Evolutionary conservation across 2,888 invertebrate species (phyloP), one percentile per base, ranked within the genome.

Genomic region (Leptinotarsa juncta): DNA sequence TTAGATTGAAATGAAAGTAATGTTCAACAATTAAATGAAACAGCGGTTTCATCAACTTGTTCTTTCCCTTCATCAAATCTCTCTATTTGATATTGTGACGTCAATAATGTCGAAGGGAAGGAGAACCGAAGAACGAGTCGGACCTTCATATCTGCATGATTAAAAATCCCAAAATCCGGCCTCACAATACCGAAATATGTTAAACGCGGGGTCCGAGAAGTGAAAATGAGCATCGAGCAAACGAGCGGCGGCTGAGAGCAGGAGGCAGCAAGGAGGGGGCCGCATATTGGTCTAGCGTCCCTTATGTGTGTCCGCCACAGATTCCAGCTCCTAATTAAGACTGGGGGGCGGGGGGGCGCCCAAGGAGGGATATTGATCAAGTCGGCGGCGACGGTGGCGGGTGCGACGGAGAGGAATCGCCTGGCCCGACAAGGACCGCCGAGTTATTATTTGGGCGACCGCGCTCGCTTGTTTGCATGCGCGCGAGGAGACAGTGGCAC

Each of bases 241-340:
- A 85, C 83, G 84, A 84, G 73, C 68, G 74, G 78, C 70, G 75
- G 72, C 70, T 72, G 72, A 32, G 71, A 74, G 77, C 50, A 50
- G 14, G 50, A 77, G 79, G 76, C 73, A 70, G 74, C 73, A 74
- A 77, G 78, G 77, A 78, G 78, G 78, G 75, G 74, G 78, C 75
- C 85, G 86, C 86, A 87, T 86, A 86, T 87, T 85, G 86, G 87
- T 87, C 87, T 87, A 86, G 84, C 86, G 85, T 87, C 87, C 87
- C 86, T 87, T 87, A 87, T 88, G 93, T 92, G 93, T 93, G 93
- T 93, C 93, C 93, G 92, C 93, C 92, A 91, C 93, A 93, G 93
- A 93, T 93, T 93, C 93, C 92, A 92, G 92, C 92, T 93, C 92
- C 93, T 94, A 94, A 94, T 94, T 94, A 93, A 93, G 93, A 93